These are phyloP conservation scores for Merodon equestris DNA, from an alignment of 2,888 invertebrate genomes.

Conservation along the genomic window DNA sequence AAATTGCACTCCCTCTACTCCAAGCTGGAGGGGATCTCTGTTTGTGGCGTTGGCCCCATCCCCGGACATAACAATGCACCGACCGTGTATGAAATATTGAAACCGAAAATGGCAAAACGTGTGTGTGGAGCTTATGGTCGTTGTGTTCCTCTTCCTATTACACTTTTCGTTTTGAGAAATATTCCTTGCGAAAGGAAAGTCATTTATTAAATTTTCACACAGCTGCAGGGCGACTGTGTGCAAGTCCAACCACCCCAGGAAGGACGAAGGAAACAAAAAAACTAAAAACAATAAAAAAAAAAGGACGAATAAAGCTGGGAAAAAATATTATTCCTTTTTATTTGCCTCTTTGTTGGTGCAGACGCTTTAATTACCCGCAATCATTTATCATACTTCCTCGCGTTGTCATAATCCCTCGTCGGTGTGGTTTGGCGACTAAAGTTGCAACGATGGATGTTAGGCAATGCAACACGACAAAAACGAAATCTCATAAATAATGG, in stretches of 20 bases:
- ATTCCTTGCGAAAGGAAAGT: slow-evolving; percentile 58
- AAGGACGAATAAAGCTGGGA: slow-evolving; percentile 11
- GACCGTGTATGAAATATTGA: slow-evolving; percentile 64
- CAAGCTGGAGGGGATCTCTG: slow-evolving; percentile 3
- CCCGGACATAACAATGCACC: slow-evolving; percentile 2
- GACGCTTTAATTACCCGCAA: slow-evolving; percentile 71
- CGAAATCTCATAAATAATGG: slow-evolving; percentile 56
- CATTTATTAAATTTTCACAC: slow-evolving; percentile 65
- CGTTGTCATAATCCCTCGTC: slow-evolving; percentile 65
- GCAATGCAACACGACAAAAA: slow-evolving; percentile 26
- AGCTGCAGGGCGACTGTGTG: slow-evolving; percentile 23
- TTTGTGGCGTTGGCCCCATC: not conserved
- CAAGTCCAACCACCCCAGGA: slow-evolving; percentile 50
- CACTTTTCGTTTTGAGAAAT: slow-evolving; percentile 25
- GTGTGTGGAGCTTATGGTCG: slow-evolving; percentile 55
- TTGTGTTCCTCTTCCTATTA: not conserved
- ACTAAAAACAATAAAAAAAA: too few species aligned
- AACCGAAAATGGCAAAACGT: slow-evolving; percentile 65
- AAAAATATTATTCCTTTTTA: slow-evolving; percentile 44
- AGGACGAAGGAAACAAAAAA: too few species aligned
- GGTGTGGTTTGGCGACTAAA: slow-evolving; percentile 38
- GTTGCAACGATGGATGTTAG: slow-evolving; percentile 23
- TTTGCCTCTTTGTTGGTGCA: slow-evolving; percentile 59
- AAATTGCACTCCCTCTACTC: too few species aligned
- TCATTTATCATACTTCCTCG: slow-evolving; percentile 70